Evolutionary conservation across 2,888 invertebrate species (phyloP).

Genomic region (Ceraclea dissimilis): DNA sequence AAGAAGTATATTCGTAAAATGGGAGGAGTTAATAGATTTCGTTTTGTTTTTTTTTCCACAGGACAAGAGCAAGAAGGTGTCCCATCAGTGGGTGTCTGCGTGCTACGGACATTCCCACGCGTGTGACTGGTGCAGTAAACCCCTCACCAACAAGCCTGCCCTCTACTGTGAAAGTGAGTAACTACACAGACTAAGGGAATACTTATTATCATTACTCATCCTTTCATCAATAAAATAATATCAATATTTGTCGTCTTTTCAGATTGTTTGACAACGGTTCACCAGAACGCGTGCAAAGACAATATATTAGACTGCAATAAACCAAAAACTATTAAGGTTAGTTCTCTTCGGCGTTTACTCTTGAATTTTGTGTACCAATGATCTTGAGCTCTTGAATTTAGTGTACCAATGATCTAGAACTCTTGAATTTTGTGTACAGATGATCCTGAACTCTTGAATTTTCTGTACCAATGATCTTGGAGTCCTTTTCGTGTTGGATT

Average conservation of each 20-base stretch:
- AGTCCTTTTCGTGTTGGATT: no score
- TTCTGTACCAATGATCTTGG: no score
- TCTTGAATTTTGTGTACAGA: no score
- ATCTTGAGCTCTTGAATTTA: no score
- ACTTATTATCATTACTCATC: no score
- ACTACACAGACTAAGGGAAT: no score
- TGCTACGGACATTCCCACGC: conserved; percentile 56
- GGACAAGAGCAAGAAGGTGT: conserved; percentile 69
- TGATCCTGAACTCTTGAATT: no score
- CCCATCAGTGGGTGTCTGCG: conserved; percentile 69
- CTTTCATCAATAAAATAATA: neutral
- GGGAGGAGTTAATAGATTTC: no score
- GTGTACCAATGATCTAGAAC: no score
- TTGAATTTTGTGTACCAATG: no score
- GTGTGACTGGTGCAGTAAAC: conserved; percentile 74
- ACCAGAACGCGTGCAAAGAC: conserved; percentile 83
- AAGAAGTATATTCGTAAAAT: no score
- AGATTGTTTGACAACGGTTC: conserved; percentile 83
- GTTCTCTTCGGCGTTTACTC: conserved; percentile 23
- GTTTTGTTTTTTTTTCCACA: conserved; percentile 31
- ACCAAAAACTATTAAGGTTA: conserved; percentile 57
- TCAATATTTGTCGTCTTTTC: conserved; percentile 28
- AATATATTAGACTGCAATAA: conserved; percentile 78
- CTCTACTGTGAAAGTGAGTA: conserved; percentile 78
- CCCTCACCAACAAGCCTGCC: conserved; percentile 70